Conservation (phyloP, 2,113 vertebrate genomes). For the Callopanchax toddi region DNA sequence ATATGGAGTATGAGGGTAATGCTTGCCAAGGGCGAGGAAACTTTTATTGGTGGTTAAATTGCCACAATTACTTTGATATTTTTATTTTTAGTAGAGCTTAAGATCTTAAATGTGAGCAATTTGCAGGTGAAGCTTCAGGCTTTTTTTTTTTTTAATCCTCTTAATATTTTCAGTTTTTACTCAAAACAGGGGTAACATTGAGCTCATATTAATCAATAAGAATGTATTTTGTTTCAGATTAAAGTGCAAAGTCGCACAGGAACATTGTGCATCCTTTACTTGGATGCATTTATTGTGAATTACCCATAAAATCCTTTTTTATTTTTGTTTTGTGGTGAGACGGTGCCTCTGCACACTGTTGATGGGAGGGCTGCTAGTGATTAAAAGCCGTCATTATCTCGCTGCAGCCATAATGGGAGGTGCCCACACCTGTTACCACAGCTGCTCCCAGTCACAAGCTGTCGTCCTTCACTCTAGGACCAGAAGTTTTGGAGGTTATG, state of each 20-base stretch:
- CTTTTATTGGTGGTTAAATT: slow-evolving; percentile 53
- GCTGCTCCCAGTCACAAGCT: slow-evolving; percentile 66
- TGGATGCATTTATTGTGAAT: slow-evolving; percentile 42
- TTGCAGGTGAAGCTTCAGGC: too few species aligned
- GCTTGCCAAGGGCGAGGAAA: slow-evolving; percentile 57
- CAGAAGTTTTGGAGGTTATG: slow-evolving; percentile 56
- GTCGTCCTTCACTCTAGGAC: slow-evolving; percentile 51
- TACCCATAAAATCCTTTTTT: slow-evolving; percentile 40
- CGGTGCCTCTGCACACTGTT: slow-evolving; percentile 11
- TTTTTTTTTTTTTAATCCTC: too few species aligned
- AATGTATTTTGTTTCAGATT: slow-evolving; percentile 13
- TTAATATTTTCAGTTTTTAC: too few species aligned
- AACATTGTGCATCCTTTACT: slow-evolving; percentile 28
- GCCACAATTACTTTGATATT: slow-evolving; percentile 35
- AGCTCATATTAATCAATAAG: slow-evolving; percentile 22
- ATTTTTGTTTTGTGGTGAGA: slow-evolving; percentile 34
- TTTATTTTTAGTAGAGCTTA: slow-evolving; percentile 35
- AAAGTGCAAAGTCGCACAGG: neutral
- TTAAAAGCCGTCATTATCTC: slow-evolving; percentile 61
- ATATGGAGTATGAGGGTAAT: slow-evolving; percentile 6
- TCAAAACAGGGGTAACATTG: too few species aligned
- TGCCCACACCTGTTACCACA: slow-evolving; percentile 73
- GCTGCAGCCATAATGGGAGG: slow-evolving; percentile 54
- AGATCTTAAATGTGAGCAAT: slow-evolving; percentile 46
- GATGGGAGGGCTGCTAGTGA: slow-evolving; percentile 32